Percentiles rank a stretch among this genome's conserved stretches.
Conservation (phyloP, 2,113 vertebrate genomes). For the Colaptes auratus region DNA sequence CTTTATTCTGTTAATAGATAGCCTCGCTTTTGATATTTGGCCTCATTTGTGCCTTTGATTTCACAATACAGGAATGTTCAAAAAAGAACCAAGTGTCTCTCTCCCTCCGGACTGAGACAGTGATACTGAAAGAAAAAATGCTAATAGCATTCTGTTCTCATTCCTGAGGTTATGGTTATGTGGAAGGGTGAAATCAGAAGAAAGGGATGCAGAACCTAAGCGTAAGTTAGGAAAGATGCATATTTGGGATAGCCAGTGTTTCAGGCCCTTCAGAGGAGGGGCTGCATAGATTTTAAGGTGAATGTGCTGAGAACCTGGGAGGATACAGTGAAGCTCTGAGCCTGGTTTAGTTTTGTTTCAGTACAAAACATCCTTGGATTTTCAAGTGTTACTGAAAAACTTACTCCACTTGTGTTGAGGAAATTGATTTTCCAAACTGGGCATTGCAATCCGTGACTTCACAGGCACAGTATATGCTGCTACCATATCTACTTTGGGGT, state of each 20-base stretch:
- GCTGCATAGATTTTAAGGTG: background rate
- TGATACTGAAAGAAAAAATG: background rate
- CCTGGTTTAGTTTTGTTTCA: background rate
- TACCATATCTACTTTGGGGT: background rate
- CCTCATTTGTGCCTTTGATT: no score
- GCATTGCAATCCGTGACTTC: background rate
- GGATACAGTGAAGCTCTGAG: background rate
- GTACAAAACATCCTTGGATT: background rate
- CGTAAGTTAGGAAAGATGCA: background rate
- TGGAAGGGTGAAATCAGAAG: background rate
- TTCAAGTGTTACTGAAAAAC: background rate
- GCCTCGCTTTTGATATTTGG: no score
- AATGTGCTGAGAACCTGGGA: accelerated
- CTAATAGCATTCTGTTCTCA: background rate
- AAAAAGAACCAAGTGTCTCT: no score
- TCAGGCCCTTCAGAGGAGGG: background rate
- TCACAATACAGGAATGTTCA: no score
- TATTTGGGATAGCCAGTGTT: background rate
- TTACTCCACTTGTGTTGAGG: background rate
- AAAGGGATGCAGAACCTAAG: background rate
- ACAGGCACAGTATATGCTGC: background rate
- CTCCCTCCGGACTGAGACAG: no score
- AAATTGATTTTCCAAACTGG: background rate
- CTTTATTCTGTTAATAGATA: no score
- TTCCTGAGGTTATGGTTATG: accelerated